Conservation (phyloP, 2,888 invertebrate genomes). For the Netelia virgata region DNA sequence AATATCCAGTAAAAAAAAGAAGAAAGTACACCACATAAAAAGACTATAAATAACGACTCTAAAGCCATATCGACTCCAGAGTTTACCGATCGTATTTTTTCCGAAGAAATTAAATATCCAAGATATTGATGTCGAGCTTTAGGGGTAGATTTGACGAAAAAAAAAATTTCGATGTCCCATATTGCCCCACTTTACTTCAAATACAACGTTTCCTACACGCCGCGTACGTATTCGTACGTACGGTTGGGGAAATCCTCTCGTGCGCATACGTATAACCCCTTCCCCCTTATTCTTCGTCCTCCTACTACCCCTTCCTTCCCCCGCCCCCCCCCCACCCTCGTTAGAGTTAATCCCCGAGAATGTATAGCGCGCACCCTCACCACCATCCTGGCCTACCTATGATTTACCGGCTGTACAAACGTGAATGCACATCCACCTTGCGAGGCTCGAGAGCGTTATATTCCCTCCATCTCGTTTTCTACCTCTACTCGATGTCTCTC, state of each 20-base stretch:
- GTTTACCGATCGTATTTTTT: too few relatives aligned
- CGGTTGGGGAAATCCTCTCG: constrained; percentile 39
- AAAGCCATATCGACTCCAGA: too few relatives aligned
- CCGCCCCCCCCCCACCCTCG: constrained; percentile 23
- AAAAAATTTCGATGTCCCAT: too few relatives aligned
- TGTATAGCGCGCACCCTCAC: constrained; percentile 30
- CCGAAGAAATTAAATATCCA: too few relatives aligned
- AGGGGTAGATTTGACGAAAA: too few relatives aligned
- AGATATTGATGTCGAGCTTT: too few relatives aligned
- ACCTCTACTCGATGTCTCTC: neutral
- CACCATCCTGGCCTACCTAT: constrained; percentile 24
- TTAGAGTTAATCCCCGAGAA: constrained; percentile 64
- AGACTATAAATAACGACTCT: too few relatives aligned
- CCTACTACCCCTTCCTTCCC: neutral
- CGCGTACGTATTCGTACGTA: constrained; percentile 12
- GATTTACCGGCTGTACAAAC: constrained; percentile 57
- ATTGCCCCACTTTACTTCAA: too few relatives aligned
- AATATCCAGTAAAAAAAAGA: too few relatives aligned
- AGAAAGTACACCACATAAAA: too few relatives aligned
- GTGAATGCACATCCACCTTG: neutral
- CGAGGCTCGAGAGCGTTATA: constrained; percentile 5
- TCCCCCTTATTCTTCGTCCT: neutral
- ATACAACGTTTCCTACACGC: too few relatives aligned
- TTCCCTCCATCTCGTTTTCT: constrained; percentile 30
- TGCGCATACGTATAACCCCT: constrained; percentile 20